Conservation (phyloP, 2,797 vertebrate genomes). For the Diplodus puntazzo region DNA sequence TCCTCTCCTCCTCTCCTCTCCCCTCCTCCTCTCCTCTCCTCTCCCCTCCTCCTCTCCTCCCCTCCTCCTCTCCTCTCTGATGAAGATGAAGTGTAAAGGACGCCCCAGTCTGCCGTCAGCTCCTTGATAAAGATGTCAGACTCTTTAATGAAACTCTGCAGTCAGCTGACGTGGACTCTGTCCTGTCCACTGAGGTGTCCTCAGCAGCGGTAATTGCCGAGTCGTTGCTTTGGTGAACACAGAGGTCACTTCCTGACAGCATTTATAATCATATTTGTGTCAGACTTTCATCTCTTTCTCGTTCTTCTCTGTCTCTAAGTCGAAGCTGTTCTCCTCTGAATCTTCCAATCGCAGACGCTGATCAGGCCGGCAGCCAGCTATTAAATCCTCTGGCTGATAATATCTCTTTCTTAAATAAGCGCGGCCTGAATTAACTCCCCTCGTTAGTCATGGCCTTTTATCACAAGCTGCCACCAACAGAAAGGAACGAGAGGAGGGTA, state of each 20-base stretch:
- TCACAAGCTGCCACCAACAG: constrained; percentile 22
- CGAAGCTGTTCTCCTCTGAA: not conserved
- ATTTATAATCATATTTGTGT: not conserved
- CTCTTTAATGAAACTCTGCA: not conserved
- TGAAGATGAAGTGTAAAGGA: constrained; percentile 20
- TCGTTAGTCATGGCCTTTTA: constrained; percentile 48
- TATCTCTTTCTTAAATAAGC: constrained; percentile 47
- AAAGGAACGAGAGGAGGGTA: not conserved
- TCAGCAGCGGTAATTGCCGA: not conserved
- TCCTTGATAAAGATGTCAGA: constrained; percentile 30
- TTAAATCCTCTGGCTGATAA: constrained; percentile 44
- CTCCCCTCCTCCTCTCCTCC: not conserved
- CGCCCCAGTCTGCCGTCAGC: not conserved
- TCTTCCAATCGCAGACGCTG: constrained; percentile 8
- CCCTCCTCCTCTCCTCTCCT: not conserved
- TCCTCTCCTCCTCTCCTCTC: not conserved
- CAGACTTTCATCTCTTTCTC: not conserved
- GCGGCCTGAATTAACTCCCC: constrained; percentile 34
- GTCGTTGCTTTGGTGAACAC: not conserved
- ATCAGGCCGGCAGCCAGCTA: constrained; percentile 42
- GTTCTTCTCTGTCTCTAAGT: not conserved
- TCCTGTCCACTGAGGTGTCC: not conserved
- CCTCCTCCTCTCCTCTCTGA: not conserved
- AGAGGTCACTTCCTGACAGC: no score
- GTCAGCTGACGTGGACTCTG: constrained; percentile 24